Evolutionary conservation across 2,888 invertebrate genomes (phyloP), one percentile per base, ranked within the genome.

Genomic region (Hyppa rectilinea): DNA sequence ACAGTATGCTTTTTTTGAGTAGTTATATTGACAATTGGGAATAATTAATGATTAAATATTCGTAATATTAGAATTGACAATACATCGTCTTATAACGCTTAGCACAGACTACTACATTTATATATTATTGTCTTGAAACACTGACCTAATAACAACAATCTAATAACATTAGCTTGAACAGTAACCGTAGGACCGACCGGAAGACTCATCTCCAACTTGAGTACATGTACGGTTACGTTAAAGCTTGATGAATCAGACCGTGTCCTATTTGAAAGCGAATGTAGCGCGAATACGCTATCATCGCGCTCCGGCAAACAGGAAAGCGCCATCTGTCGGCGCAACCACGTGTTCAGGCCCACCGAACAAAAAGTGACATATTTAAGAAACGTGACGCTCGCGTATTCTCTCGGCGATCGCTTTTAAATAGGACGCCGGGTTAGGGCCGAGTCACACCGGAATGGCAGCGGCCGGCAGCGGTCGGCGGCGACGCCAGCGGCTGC

Each of bases 71-170:
- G 6, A 67, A 86, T 86, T 86, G 86, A 86, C 86, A 78, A 72
- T 76, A 80, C 77, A 73, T 70, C 70, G 65, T 67, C 12, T 43
- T 26, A 52, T 69, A 76, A 71, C 66, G 67, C 71, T 72, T 43
- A 67, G 50, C 63, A 81, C 61, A 50, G 61, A 36, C 17, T 43
- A 74, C 70, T 75, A 83, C 63, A 75, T 71, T 69, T 73, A 75
- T 68, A 65, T 61, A 58, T 82, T 85, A 85, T 84, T 85, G 82
- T 85, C 86, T 67, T 71, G 53, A 45, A 76, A 78, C 66, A 70
- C 60, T 53, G 56, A 62, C 64, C 61, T 74, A 74, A 20, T 50
- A 47, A 61, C 29, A 12, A 50, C 31, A 53, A 14, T n/a, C 20
- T 61, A 56, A 56, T 47, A 31, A 62, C 49, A 56, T 53, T 61